Base-by-base conservation (phyloP, 2,113 vertebrate species). In the Cacatua alba region DNA sequence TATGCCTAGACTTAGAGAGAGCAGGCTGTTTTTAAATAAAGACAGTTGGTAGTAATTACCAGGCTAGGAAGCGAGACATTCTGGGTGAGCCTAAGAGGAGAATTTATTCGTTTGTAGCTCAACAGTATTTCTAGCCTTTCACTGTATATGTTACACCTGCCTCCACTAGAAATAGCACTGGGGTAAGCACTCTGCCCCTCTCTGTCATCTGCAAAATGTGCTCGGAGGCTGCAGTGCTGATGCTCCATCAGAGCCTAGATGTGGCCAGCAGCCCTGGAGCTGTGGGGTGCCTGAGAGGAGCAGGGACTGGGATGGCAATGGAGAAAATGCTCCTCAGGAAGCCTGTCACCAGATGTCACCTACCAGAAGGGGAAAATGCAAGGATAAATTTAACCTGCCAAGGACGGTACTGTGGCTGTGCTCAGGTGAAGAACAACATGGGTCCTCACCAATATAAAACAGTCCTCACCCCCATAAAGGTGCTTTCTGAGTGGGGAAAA, bases 11-110 rank as follows among this genome's bases (percentile, higher is more conserved):
- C n/a, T 24, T 33, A 86, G 80, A 90, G 69, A 86, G 68, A 96
- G 83, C 43, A 94, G 93, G 82, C 84, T 77, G 51, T 70, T 97
- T 95, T 93, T 86, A 84, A 95, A 62, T 55, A 83, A 70, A 95
- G 92, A 81, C 70, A 88, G 64, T 93, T 46, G 53, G 85, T 83
- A 88, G 55, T 82, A 96, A 94, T 93, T 94, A 82, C 51, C 94
- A 90, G 90, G 33, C 51, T 71, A 88, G 82, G 83, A 94, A 88
- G 11, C 43, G 72, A 96, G 70, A 85, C 37, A 8, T 70, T 89
- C 74, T 53, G 11, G 0, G 9, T 53, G 59, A 86, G 33, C 49
- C 81, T 60, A 77, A 90, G 87, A 70, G 57, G 11, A 48, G 48
- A 78, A 89, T 77, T 51, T n/a, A 33, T 75, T 82, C 5, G 24